These are phyloP conservation scores for Trachymyrmex cornetzi DNA, from an alignment of 1,140 invertebrate species.

Conservation along the genomic window DNA sequence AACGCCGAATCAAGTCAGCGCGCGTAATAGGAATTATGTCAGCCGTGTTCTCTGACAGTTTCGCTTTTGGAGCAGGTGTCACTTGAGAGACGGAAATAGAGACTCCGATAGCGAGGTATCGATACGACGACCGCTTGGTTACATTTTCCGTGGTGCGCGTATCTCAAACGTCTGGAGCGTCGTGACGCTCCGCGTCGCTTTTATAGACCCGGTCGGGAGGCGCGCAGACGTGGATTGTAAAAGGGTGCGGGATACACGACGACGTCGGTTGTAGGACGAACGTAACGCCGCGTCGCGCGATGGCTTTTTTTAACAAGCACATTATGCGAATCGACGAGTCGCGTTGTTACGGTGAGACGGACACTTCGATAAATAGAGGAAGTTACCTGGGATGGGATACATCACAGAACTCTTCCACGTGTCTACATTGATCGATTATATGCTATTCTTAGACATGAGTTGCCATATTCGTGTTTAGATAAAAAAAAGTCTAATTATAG, in stretches of 20 bases:
- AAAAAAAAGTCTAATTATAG: not conserved
- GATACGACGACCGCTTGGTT: slow-evolving; percentile 65
- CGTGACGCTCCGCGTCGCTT: slow-evolving; percentile 81
- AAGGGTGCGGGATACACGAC: slow-evolving; percentile 67
- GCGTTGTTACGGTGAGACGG: slow-evolving; percentile 31
- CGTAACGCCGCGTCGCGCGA: slow-evolving; percentile 6
- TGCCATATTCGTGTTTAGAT: not conserved
- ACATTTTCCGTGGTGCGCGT: slow-evolving; percentile 83
- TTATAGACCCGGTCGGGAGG: slow-evolving; percentile 78
- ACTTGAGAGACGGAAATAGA: slow-evolving; percentile 46
- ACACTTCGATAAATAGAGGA: slow-evolving; percentile 34
- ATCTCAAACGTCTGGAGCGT: slow-evolving; percentile 83
- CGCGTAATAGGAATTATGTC: not conserved
- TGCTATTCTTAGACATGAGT: not conserved
- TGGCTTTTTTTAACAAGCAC: slow-evolving; percentile 51
- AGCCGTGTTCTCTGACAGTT: slow-evolving; percentile 20
- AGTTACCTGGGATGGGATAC: slow-evolving; percentile 15
- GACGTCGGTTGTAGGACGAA: slow-evolving; percentile 2
- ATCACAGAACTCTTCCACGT: slow-evolving; percentile 15
- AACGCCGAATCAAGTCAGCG: not conserved
- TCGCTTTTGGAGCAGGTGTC: slow-evolving; percentile 41
- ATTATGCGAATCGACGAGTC: slow-evolving; percentile 58
- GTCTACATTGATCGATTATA: slow-evolving; percentile 23
- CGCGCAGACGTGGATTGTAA: slow-evolving; percentile 81
- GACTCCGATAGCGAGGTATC: slow-evolving; percentile 27